A percentile compares a stretch with the other conserved stretches of the same genome.
phyloP scores from a whole-genome alignment of 2,797 vertebrate species.

The Smutsia temminckii region DNA sequence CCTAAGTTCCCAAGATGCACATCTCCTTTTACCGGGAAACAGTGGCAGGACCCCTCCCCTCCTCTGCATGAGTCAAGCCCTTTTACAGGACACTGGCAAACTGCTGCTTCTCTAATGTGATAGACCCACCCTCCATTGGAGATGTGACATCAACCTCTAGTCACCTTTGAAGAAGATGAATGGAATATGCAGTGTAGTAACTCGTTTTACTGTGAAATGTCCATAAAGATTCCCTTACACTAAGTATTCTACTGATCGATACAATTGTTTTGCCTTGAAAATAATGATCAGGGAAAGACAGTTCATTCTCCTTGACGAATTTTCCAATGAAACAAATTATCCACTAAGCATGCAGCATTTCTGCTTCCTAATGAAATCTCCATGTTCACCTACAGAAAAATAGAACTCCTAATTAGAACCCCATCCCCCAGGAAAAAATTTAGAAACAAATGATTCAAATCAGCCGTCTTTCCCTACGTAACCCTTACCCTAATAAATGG shows the following conservation, averaged over 20 bases:
- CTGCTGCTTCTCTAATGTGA: neutral
- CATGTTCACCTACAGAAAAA: neutral
- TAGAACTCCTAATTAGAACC: neutral
- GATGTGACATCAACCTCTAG: neutral
- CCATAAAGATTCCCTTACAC: neutral
- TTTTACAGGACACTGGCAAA: neutral
- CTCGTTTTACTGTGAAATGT: neutral
- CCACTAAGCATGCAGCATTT: neutral
- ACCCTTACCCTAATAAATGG: conserved; percentile 80
- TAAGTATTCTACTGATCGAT: neutral
- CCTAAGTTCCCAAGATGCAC: neutral
- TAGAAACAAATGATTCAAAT: conserved; percentile 50
- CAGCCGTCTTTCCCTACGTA: conserved; percentile 10
- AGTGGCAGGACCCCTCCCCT: neutral
- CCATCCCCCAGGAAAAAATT: neutral
- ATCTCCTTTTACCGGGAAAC: neutral
- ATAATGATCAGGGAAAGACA: neutral
- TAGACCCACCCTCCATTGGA: neutral
- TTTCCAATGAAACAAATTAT: conserved; percentile 25
- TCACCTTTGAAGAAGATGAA: neutral
- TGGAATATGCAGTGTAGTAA: neutral
- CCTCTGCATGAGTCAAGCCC: neutral
- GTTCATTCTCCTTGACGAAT: conserved; percentile 24
- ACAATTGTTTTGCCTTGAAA: neutral
- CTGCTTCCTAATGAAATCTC: neutral